These are phyloP conservation scores for Lasiurus borealis DNA, from an alignment of 2,113 vertebrate genomes.

Conservation along the genomic window DNA sequence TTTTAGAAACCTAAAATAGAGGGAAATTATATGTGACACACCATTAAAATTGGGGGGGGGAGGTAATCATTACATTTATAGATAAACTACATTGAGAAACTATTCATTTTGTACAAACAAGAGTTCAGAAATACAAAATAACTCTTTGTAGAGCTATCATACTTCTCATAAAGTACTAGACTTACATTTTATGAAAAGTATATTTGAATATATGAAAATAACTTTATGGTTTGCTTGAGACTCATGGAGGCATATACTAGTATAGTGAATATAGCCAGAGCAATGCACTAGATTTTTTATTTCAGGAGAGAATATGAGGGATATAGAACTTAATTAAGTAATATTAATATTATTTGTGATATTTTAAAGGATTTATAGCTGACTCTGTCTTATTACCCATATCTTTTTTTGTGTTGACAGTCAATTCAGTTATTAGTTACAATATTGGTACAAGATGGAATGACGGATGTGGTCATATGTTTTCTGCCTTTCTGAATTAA, in stretches of 20 bases:
- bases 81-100: constrained; percentile 47
- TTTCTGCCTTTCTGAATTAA: constrained; percentile 74
- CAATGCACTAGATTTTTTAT: constrained; percentile 51
- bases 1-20: constrained; percentile 23
- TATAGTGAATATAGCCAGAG: not conserved
- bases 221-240: constrained; percentile 60
- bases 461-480: constrained; percentile 47
- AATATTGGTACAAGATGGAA: constrained; percentile 56
- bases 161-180: not conserved
- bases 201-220: constrained; percentile 61
- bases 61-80: not conserved
- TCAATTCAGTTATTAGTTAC: constrained; percentile 66
- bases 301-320: constrained; percentile 28
- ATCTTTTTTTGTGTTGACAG: constrained; percentile 67
- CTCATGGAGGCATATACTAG: not conserved
- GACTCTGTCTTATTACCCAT: constrained; percentile 67
- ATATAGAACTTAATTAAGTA: constrained; percentile 48
- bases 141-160: constrained; percentile 14
- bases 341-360: constrained; percentile 70
- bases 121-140: constrained; percentile 21
- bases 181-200: constrained; percentile 45
- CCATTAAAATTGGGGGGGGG: constrained; percentile 49
- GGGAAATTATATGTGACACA: not conserved
- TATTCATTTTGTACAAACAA: constrained; percentile 61
- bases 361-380: constrained; percentile 65